Evolutionary conservation across 2,888 invertebrate genomes (phyloP), one percentile per base, ranked within the genome.

Genomic region (Dynastes hyllus): DNA sequence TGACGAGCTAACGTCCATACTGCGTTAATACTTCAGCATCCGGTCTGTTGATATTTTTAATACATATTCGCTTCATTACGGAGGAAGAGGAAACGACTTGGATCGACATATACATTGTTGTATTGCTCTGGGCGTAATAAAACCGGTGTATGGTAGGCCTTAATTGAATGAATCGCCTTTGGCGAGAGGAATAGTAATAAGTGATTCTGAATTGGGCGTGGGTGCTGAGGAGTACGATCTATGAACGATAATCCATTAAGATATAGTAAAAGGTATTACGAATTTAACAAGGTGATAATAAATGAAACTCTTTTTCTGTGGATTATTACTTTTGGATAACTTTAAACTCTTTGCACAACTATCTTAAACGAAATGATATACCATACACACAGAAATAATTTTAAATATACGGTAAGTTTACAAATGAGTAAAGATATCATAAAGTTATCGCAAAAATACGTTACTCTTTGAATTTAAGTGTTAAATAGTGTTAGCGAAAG

Each of bases 1-100:
- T 69, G 69, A 69, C 50, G 69, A 69, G 51, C 50, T 69, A 50
- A 69, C 27, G 53, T 69, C 22, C 69, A 58, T 22, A 13, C 51
- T 27, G 51, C 51, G 29, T 22, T 69, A 61, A 63, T 58, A 22
- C 6, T 58, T 22, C 5, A 8, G 27, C 69, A 51, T 69, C 69
- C 69, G 69, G 69, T 29, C 50, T 8, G 29, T 69, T 27, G 51
- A 69, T 69, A 29, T 13, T 69, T 51, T 69, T 69, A 51, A 37
- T 37, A 69, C 51, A 27, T 27, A 51, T 69, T 51, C 13, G 51
- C 13, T 27, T 51, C 51, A 29, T 67, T 67, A 40, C 29, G 27
- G 51, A 50, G 69, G 69, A 51, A 69, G 27, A n/a, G 50, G 51
- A 69, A 22, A 51, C 50, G 13, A 16, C 22, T 69, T 27, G 13